Evolutionary conservation across 2,113 vertebrate species (phyloP).

Genomic region (Larimichthys crocea): DNA sequence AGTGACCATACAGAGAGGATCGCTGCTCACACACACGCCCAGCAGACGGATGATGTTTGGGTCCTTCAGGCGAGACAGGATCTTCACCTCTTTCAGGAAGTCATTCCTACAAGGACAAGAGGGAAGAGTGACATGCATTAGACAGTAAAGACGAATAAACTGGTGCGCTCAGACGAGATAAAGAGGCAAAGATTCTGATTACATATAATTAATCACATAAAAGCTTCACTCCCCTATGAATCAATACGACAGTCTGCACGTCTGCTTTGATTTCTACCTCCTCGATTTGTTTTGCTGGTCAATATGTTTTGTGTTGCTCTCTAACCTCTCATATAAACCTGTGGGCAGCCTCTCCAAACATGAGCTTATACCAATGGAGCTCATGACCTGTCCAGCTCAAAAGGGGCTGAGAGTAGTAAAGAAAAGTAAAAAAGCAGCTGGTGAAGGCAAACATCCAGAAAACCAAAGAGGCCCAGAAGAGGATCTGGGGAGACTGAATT

Average conservation of each 20-base stretch:
- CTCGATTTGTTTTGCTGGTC: slow-evolving; percentile 45
- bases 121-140: neutral
- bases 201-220: neutral
- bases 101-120: slow-evolving; percentile 83
- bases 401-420: slow-evolving; percentile 4
- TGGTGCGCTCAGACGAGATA: neutral
- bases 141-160: neutral
- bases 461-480: neutral
- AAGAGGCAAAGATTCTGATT: neutral
- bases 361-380: neutral
- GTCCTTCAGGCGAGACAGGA: slow-evolving; percentile 92
- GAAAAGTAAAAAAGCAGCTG: slow-evolving; percentile 40
- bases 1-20: slow-evolving; percentile 93
- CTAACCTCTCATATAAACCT: slow-evolving; percentile 5
- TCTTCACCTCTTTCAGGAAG: slow-evolving; percentile 95
- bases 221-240: neutral
- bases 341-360: neutral
- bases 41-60: slow-evolving; percentile 94
- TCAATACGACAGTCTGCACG: neutral
- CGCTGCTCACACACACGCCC: slow-evolving; percentile 92
- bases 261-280: neutral
- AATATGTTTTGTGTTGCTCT: slow-evolving; percentile 33
- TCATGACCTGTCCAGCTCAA: slow-evolving; percentile 3
- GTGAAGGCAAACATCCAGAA: slow-evolving; percentile 19
- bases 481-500: neutral